Evolutionary conservation across 2,113 vertebrate genomes (phyloP).

Genomic region (Coreoperca whiteheadi): DNA sequence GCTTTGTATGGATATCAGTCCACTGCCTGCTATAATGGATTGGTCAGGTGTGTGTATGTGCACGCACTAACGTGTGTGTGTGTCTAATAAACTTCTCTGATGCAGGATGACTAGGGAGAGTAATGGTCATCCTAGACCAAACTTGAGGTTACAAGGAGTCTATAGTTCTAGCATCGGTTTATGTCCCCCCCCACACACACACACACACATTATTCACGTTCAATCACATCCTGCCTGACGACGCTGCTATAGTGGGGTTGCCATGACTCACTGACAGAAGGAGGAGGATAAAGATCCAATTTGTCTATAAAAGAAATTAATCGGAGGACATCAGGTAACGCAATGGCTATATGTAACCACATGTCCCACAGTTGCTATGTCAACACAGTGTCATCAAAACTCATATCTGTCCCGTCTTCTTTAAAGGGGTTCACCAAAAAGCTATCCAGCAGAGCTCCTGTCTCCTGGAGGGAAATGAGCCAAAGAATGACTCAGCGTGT

Average conservation of each 20-base stretch:
- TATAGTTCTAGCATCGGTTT: slow-evolving; percentile 29
- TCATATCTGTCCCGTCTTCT: slow-evolving; percentile 5
- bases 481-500: slow-evolving; percentile 58
- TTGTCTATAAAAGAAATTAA: slow-evolving; percentile 51
- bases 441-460: neutral
- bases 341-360: slow-evolving; percentile 6
- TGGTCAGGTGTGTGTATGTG: slow-evolving; percentile 19
- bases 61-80: neutral
- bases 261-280: slow-evolving; percentile 55
- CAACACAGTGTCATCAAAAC: slow-evolving; percentile 24
- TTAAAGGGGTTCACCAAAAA: slow-evolving; percentile 11
- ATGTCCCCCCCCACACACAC: neutral
- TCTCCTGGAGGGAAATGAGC: slow-evolving; percentile 20
- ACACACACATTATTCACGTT: slow-evolving; percentile 42
- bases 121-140: slow-evolving; percentile 35
- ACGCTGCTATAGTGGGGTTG: slow-evolving; percentile 42
- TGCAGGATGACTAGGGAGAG: slow-evolving; percentile 42
- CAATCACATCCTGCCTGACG: slow-evolving; percentile 51
- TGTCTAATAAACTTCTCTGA: slow-evolving; percentile 15
- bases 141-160: slow-evolving; percentile 45
- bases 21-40: slow-evolving; percentile 24
- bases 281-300: slow-evolving; percentile 49
- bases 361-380: slow-evolving; percentile 24
- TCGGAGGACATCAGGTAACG: slow-evolving; percentile 19
- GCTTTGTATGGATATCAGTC: slow-evolving; percentile 62